A percentile compares a stretch with the other conserved stretches of the same genome.
These are phyloP conservation scores for Aphaenogaster floridana DNA, from an alignment of 1,140 invertebrate genomes.

Conservation along the genomic window DNA sequence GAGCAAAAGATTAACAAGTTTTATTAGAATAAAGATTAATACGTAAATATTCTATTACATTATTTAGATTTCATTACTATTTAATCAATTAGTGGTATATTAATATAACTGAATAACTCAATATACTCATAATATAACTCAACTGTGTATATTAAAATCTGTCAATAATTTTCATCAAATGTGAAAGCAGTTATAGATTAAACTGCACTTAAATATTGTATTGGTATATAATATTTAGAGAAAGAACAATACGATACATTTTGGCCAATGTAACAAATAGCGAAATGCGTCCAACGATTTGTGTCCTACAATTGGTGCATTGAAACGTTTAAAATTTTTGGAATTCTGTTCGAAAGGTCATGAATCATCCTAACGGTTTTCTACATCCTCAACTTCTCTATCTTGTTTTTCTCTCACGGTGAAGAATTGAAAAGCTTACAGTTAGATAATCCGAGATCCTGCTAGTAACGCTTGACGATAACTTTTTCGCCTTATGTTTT, in stretches of 20 bases:
- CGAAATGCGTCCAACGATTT: not conserved
- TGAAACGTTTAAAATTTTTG: not conserved
- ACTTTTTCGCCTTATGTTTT: constrained; percentile 71
- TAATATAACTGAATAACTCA: not conserved
- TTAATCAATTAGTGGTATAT: not conserved
- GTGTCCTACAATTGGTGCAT: not conserved
- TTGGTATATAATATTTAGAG: not conserved
- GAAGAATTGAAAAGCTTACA: constrained; percentile 68
- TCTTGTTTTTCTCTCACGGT: not conserved
- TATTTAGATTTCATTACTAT: not conserved
- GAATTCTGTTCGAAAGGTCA: not conserved
- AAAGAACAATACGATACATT: not conserved
- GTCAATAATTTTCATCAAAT: not conserved
- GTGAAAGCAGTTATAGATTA: not conserved
- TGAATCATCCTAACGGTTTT: not conserved
- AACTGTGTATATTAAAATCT: not conserved
- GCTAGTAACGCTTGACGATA: constrained; percentile 58
- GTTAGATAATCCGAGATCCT: constrained; percentile 66
- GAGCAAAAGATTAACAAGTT: not conserved
- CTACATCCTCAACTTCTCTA: not conserved
- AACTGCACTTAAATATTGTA: not conserved
- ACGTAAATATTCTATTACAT: not conserved
- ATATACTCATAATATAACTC: not conserved
- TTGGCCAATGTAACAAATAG: not conserved
- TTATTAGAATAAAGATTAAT: not conserved